A percentile compares a stretch with the other conserved stretches of the same genome.
phyloP scores from a whole-genome alignment of 2,797 vertebrate species.

The Aldrovandia affinis region DNA sequence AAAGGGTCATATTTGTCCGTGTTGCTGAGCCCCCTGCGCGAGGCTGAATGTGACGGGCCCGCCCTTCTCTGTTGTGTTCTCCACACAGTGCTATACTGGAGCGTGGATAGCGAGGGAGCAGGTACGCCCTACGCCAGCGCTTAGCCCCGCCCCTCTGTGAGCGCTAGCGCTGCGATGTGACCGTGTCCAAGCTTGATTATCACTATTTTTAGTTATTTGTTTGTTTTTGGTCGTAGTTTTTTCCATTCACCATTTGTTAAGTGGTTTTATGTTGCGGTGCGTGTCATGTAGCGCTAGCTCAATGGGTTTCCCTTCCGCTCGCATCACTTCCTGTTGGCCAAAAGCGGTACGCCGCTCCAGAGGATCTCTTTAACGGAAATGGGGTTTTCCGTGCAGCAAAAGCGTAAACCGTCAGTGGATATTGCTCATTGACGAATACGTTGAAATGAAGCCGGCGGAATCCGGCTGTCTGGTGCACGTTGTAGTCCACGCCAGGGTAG shows the following conservation, averaged over 20 bases:
- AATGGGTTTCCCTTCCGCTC: slow-evolving; percentile 40
- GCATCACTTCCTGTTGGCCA: slow-evolving; percentile 25
- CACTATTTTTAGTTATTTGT: neutral
- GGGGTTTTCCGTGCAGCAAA: neutral
- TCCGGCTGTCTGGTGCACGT: too few species aligned
- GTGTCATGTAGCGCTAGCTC: slow-evolving; percentile 31
- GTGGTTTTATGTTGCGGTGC: neutral
- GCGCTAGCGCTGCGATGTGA: neutral
- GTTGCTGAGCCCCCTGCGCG: too few species aligned
- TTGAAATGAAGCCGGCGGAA: neutral
- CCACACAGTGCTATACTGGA: slow-evolving; percentile 84
- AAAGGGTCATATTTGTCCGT: too few species aligned
- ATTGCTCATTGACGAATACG: neutral
- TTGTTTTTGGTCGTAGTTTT: neutral
- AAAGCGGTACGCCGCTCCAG: too few species aligned
- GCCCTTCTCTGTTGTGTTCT: slow-evolving; percentile 79
- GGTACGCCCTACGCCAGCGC: slow-evolving; percentile 58
- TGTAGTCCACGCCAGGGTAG: too few species aligned
- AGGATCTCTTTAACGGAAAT: too few species aligned
- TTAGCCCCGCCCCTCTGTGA: slow-evolving; percentile 20
- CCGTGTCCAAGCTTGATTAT: neutral
- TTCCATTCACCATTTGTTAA: neutral
- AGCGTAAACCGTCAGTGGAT: neutral
- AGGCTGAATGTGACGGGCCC: slow-evolving; percentile 73
- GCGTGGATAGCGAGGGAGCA: slow-evolving; percentile 79